Base-by-base conservation (phyloP, 1,140 invertebrate genomes). In the Cyphomyrmex costatus region DNA sequence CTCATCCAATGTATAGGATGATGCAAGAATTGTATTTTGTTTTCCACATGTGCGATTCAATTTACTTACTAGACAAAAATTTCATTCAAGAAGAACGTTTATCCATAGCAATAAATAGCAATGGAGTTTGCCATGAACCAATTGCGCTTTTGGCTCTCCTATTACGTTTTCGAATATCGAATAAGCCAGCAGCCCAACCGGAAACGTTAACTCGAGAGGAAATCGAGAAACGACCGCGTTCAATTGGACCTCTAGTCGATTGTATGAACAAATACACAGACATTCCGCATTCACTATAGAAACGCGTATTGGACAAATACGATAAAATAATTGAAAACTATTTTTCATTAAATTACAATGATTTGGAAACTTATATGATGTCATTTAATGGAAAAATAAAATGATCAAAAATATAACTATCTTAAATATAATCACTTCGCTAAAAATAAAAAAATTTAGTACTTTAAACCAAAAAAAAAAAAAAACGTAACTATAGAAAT, bases 171-270 rank as follows among this genome's bases (percentile, higher is more conserved):
- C 79, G 68, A 74, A 74, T 70, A 56, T 51, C 46, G 30, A 68
- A 53, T 73, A 60, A 73, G 68, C 68, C 68, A 21, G 6, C 21
- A 73, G 53, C 3, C 46, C 27, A 73, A 83, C 46, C 36, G 66
- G 65, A 73, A 82, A 73, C 68, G 68, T 74, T 83, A 83, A 83
- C 68, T 83, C 53, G 68, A 83, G 79, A 60, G 79, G 68, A 83
- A 83, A 83, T 83, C 68, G 79, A 87, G 51, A 68, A 86, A 70
- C 3, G 19, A 80, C 27, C 65, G 33, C 78, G 66, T 46, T 36
- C 60, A 33, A 46, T 53, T 51, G 33, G 16, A 56, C 27, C 21
- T 46, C 58, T 46, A 53, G 46, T 63, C 73, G 21, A 78, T 86
- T 65, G n/a, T 51, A 46, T 46, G 33, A 60, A 86, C 61, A 51